These are phyloP conservation scores for Ctenodactylus gundi DNA, from an alignment of 2,113 vertebrate species.

Conservation along the genomic window DNA sequence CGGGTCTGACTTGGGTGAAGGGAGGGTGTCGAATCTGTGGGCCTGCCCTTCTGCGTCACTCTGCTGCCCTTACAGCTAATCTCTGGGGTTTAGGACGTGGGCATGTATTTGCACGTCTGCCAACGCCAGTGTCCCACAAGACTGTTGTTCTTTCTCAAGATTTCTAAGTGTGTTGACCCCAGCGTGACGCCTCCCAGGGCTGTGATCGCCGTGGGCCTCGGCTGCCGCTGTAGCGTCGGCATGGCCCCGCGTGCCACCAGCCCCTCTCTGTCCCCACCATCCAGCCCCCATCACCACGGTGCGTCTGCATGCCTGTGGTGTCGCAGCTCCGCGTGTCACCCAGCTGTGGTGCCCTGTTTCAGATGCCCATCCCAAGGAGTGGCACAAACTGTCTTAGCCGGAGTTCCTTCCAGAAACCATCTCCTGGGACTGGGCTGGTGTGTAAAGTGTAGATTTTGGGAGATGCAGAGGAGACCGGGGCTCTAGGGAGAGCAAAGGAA, in stretches of 20 bases:
- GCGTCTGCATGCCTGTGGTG: not conserved
- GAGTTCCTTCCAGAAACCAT: not conserved
- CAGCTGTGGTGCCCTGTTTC: not conserved
- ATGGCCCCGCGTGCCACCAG: rapidly evolving
- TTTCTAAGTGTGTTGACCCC: no score
- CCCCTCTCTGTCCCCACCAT: not conserved
- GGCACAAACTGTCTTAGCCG: not conserved
- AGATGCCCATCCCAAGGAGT: not conserved
- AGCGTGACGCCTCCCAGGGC: no score
- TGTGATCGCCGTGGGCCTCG: no score
- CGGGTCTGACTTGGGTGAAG: not conserved
- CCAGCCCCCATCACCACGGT: rapidly evolving
- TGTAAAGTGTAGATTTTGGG: not conserved
- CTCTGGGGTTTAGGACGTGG: not conserved
- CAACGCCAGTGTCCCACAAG: not conserved
- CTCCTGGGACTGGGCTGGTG: rapidly evolving
- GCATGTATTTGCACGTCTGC: not conserved
- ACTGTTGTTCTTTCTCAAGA: not conserved
- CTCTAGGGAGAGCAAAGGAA: not conserved
- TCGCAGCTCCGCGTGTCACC: not conserved
- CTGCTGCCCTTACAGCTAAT: not conserved
- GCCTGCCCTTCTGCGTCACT: not conserved
- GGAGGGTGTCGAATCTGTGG: not conserved
- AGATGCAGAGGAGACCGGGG: no score
- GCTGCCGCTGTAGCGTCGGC: rapidly evolving